Evolutionary conservation across 2,888 invertebrate species (phyloP), one percentile per base, ranked within the genome.

Genomic region (Drosophila mayaguana): DNA sequence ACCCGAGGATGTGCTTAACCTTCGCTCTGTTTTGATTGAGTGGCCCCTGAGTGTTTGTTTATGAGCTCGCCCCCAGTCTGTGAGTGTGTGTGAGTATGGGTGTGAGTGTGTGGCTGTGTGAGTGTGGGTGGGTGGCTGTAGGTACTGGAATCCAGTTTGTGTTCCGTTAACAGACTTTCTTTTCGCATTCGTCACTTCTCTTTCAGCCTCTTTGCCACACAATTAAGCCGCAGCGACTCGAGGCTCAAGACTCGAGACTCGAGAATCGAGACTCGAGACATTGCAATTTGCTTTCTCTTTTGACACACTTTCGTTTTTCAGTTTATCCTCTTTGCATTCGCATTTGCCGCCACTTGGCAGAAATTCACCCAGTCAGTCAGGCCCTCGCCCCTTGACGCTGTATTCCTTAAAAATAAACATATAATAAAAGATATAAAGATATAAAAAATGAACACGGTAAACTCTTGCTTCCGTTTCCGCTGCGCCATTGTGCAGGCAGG

Each of bases 381-480:
- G 53, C 16, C 43, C 42, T 40, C 32, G 22, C 59, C 53, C 59
- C 53, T 42, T 45, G 38, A 51, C 40, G 63, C 32, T 18, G 45
- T 45, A n/a, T 57, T 22, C 16, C 32, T 25, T 36, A 38, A 61
- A 70, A 70, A 70, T 54, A 64, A 67, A 67, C 43, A 68, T 63
- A 61, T 62, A 54, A 71, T 64, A 53, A 36, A 36, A 38, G 53
- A 38, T 55, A 63, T 43, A 63, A 72, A 78, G n/a, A n/a, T n/a
- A n/a, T n/a, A n/a, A 71, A 78, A 72, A 72, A 55, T 67, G 64
- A 75, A 61, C 59, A 80, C 69, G 71, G 72, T 82, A 78, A 77
- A 83, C 80, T 88, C 83, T 73, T 72, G 80, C 89, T 89, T 87
- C 87, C 89, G 88, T 83, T 87, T 89, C 87, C 87, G 89, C 87